phyloP scores from a whole-genome alignment of 2,888 invertebrate species.

The Mimachlamys varia region DNA sequence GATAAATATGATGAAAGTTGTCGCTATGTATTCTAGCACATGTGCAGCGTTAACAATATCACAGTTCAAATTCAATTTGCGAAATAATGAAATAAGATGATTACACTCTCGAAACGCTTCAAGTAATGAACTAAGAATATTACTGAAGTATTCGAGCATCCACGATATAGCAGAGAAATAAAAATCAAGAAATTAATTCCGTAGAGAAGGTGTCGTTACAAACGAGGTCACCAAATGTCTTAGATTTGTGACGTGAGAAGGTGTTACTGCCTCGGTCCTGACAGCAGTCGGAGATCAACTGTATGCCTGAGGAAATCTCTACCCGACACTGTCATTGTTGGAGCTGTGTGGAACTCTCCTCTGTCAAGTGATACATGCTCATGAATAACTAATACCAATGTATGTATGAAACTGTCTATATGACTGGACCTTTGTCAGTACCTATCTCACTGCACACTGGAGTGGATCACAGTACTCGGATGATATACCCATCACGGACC shows the following conservation, averaged over 20 bases:
- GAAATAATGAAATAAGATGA: neutral
- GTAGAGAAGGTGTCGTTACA: neutral
- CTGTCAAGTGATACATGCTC: conserved; percentile 12
- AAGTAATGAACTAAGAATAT: neutral
- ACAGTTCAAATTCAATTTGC: neutral
- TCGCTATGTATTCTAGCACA: neutral
- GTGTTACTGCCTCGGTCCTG: neutral
- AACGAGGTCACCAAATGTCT: neutral
- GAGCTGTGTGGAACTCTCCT: neutral
- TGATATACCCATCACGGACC: conserved; percentile 6
- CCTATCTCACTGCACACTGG: neutral
- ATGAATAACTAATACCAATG: conserved; percentile 7
- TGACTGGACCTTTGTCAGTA: neutral
- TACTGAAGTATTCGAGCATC: neutral
- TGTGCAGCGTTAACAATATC: neutral
- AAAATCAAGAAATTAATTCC: neutral
- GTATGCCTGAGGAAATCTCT: neutral
- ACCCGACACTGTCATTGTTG: neutral
- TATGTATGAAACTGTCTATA: neutral
- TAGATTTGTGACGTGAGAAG: neutral
- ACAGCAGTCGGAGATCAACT: neutral
- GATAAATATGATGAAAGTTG: neutral
- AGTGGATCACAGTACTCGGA: neutral
- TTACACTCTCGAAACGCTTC: neutral
- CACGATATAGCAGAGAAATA: neutral